Conservation (phyloP, 2,888 invertebrate genomes). For the Hypercompe scribonia region DNA sequence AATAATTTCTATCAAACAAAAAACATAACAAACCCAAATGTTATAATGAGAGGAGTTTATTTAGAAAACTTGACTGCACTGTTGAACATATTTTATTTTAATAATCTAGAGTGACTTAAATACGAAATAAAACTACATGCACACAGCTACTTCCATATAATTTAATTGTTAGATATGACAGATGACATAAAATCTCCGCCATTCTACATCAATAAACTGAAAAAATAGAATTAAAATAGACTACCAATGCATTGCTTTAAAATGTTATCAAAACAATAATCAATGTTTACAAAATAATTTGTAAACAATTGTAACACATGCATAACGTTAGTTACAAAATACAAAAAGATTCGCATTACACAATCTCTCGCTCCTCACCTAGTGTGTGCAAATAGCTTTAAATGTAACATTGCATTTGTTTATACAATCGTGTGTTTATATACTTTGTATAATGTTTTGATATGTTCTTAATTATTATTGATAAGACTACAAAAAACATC, state of each 20-base stretch:
- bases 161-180: not conserved
- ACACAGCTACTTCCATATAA: not conserved
- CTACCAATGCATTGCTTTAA: not conserved
- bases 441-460: slow-evolving; percentile 17
- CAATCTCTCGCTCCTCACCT: not conserved
- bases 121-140: not conserved
- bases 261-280: not conserved
- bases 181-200: not conserved
- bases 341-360: not conserved
- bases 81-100: not conserved
- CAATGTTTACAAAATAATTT: not conserved
- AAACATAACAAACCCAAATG: slow-evolving; percentile 32
- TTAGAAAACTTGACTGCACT: slow-evolving; percentile 11
- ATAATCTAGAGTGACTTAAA: slow-evolving; percentile 2
- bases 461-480: slow-evolving; percentile 17
- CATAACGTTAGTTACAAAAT: not conserved
- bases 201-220: not conserved
- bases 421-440: slow-evolving; percentile 13
- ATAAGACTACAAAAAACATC: slow-evolving; percentile 21
- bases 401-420: slow-evolving; percentile 4
- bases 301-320: not conserved
- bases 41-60: slow-evolving; percentile 29
- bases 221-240: not conserved
- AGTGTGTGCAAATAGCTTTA: slow-evolving; percentile 1
- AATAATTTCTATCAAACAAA: slow-evolving; percentile 49